Conservation (phyloP, 2,113 vertebrate genomes). For the Pristiophorus japonicus region DNA sequence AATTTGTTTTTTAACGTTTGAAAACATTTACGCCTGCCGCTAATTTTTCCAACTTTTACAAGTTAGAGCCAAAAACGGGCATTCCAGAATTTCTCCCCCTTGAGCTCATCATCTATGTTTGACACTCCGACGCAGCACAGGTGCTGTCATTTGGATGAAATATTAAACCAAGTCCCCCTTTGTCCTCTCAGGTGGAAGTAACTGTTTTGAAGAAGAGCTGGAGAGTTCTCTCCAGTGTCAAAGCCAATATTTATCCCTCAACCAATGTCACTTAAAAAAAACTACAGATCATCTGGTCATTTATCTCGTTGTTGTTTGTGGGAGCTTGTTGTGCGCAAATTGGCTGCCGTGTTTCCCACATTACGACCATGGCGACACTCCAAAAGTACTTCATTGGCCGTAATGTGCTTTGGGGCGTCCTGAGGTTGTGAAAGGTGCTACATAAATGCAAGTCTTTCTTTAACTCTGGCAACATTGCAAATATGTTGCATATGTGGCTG, state of each 20-base stretch:
- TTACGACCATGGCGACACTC: background rate
- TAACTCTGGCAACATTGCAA: background rate
- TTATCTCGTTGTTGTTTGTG: background rate
- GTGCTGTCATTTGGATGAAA: background rate
- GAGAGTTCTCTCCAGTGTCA: background rate
- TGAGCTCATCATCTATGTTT: background rate
- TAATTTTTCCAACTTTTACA: no score
- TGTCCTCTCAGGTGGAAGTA: background rate
- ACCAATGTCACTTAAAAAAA: background rate
- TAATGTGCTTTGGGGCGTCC: background rate
- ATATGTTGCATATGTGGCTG: no score
- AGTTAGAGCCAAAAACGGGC: no score
- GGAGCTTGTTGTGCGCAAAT: background rate
- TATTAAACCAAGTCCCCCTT: background rate
- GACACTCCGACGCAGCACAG: background rate
- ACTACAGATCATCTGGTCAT: background rate
- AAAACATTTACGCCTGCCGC: no score
- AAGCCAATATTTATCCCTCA: background rate
- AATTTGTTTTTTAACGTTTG: no score
- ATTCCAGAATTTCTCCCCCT: no score
- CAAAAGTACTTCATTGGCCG: background rate
- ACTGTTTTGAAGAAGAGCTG: background rate
- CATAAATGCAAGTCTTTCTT: background rate
- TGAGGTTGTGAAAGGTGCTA: background rate
- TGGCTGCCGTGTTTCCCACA: background rate